Evolutionary conservation across 2,888 invertebrate species (phyloP).

Genomic region (Phengaris alcon): DNA sequence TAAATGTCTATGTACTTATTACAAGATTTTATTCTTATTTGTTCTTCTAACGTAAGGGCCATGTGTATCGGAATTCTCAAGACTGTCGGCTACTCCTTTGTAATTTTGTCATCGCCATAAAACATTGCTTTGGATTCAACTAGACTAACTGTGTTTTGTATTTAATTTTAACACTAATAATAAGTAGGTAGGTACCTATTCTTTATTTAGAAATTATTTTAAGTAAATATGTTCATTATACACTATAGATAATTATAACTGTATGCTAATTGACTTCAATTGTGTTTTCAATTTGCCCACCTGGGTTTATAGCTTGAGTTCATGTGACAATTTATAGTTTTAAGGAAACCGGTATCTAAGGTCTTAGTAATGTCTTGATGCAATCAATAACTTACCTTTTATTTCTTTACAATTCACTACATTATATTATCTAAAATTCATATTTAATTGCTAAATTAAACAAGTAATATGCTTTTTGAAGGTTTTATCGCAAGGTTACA

Average conservation of each 20-base stretch:
- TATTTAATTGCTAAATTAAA: too few species aligned
- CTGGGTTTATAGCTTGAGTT: background rate
- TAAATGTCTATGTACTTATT: background rate
- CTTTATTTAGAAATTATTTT: too few species aligned
- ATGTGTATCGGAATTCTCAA: conserved; percentile 19
- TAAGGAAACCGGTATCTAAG: background rate
- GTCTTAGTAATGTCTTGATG: background rate
- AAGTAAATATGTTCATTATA: too few species aligned
- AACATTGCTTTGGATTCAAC: background rate
- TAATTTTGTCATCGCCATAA: conserved; percentile 49
- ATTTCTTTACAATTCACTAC: background rate
- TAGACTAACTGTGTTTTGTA: background rate
- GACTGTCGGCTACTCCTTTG: conserved; percentile 31
- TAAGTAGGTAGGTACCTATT: background rate
- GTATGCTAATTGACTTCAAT: background rate
- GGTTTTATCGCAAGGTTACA: too few species aligned
- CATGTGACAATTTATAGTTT: background rate
- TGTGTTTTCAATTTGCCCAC: background rate
- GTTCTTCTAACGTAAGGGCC: background rate
- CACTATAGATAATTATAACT: too few species aligned
- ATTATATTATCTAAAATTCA: background rate
- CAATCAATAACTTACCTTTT: background rate
- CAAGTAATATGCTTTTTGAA: too few species aligned
- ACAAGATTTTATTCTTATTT: background rate
- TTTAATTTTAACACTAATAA: background rate